Percentiles rank a stretch among this genome's conserved stretches.
Conservation (phyloP, 2,888 invertebrate species). For the Taphrorychus bicolor region DNA sequence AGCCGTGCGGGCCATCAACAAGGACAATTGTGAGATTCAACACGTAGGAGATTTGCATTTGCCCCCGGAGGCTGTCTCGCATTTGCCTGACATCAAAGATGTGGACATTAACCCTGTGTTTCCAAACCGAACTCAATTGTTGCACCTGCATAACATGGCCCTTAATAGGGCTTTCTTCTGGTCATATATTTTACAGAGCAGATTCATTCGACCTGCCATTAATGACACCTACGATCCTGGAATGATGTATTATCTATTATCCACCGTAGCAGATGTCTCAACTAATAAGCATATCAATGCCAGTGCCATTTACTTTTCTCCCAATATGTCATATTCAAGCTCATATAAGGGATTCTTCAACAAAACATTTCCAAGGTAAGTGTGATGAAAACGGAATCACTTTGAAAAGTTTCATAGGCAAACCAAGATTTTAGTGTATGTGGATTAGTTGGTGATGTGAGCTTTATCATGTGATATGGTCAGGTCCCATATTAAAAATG, state of each 20-base stretch:
- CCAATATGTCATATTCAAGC: slow-evolving; percentile 92
- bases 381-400: neutral
- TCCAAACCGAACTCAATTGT: slow-evolving; percentile 90
- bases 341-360: slow-evolving; percentile 96
- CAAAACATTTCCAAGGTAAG: slow-evolving; percentile 78
- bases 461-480: too few relatives aligned
- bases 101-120: slow-evolving; percentile 93
- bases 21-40: slow-evolving; percentile 89
- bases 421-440: too few relatives aligned
- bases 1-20: slow-evolving; percentile 81
- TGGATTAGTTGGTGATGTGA: too few relatives aligned
- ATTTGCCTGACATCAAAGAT: slow-evolving; percentile 91
- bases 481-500: too few relatives aligned
- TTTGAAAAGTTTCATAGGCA: too few relatives aligned
- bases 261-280: slow-evolving; percentile 93
- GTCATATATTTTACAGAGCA: slow-evolving; percentile 90
- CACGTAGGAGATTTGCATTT: slow-evolving; percentile 84
- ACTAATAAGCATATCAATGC: slow-evolving; percentile 91
- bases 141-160: slow-evolving; percentile 97
- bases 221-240: slow-evolving; percentile 96
- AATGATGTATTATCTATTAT: slow-evolving; percentile 97
- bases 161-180: slow-evolving; percentile 94
- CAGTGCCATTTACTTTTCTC: slow-evolving; percentile 92
- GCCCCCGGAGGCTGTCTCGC: slow-evolving; percentile 85
- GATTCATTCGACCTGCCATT: slow-evolving; percentile 88